Evolutionary conservation across 2,113 vertebrate genomes (phyloP).

Genomic region (Eubucco bourcierii): DNA sequence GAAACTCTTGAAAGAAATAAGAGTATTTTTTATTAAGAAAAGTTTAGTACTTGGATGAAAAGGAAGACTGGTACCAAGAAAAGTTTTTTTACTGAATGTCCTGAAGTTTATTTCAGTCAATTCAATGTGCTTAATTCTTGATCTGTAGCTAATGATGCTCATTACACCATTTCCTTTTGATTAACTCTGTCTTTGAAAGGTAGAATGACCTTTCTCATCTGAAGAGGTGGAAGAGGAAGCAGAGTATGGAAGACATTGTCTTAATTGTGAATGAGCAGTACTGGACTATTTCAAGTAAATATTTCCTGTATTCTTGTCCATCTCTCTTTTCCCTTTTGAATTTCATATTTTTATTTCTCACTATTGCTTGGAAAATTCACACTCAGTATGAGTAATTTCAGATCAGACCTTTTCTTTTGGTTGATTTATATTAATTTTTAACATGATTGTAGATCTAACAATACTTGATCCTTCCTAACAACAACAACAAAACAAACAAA

Average conservation of each 20-base stretch:
- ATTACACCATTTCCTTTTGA: neutral
- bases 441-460: neutral
- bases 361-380: neutral
- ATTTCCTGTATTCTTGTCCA: neutral
- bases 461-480: neutral
- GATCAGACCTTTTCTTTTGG: conserved; percentile 2
- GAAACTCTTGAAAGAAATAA: neutral
- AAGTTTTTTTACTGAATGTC: neutral
- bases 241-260: neutral
- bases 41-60: neutral
- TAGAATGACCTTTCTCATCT: neutral
- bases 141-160: neutral
- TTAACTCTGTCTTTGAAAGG: neutral
- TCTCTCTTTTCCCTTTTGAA: neutral
- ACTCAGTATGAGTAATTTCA: conserved; percentile 53
- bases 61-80: neutral
- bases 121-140: neutral
- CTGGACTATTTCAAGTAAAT: neutral
- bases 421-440: conserved; percentile 18
- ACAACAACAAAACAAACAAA: neutral
- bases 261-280: neutral
- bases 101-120: neutral
- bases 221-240: neutral
- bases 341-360: conserved; percentile 30
- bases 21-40: neutral